phyloP scores from a whole-genome alignment of 2,797 vertebrate genomes.

The Lepus oiostolus region DNA sequence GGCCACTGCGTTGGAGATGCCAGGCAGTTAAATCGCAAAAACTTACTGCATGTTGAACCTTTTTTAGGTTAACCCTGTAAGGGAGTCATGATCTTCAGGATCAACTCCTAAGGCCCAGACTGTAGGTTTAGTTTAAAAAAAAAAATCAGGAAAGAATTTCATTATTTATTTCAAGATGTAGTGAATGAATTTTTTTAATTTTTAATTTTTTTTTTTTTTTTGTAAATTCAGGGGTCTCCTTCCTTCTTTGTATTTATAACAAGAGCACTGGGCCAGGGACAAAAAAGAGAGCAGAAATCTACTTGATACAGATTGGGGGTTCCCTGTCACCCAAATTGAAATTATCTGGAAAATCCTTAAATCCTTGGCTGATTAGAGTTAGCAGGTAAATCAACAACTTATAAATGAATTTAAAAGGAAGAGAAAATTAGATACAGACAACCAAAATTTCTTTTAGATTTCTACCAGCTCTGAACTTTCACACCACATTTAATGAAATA shows the following conservation, averaged over 20 bases:
- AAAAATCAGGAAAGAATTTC: constrained; percentile 24
- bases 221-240: neutral
- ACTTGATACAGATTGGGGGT: neutral
- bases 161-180: constrained; percentile 27
- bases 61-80: neutral
- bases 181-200: neutral
- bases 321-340: constrained; percentile 16
- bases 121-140: constrained; percentile 13
- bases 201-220: neutral
- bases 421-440: constrained; percentile 2
- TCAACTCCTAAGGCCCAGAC: neutral
- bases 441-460: constrained; percentile 21
- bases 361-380: neutral
- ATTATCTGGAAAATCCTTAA: constrained; percentile 36
- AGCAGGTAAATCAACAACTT: neutral
- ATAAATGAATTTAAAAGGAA: constrained; percentile 51
- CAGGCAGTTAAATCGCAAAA: neutral
- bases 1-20: neutral
- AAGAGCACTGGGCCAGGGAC: neutral
- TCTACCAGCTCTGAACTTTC: neutral
- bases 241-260: neutral
- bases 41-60: neutral
- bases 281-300: constrained; percentile 24
- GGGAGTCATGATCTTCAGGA: neutral
- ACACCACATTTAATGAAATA: constrained; percentile 50